Evolutionary conservation across 2,797 vertebrate species (phyloP).

Genomic region (Silurus lanzhouensis): DNA sequence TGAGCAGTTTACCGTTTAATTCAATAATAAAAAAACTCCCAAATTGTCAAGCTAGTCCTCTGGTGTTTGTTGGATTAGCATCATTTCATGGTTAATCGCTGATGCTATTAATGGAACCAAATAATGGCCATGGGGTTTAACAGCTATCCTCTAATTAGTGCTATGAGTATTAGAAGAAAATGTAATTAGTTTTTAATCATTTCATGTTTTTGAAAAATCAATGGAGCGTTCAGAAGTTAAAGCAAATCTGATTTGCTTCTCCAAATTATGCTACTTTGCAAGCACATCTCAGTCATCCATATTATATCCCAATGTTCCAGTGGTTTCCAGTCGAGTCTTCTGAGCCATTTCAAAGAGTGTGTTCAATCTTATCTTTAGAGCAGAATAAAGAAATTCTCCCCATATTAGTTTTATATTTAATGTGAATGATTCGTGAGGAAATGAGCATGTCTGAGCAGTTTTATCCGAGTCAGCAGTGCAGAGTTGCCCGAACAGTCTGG

Average conservation of each 20-base stretch:
- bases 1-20: neutral
- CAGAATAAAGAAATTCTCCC: neutral
- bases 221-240: neutral
- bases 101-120: neutral
- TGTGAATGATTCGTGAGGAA: neutral
- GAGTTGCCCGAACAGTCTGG: neutral
- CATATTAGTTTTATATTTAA: neutral
- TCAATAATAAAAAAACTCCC: neutral
- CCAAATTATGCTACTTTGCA: neutral
- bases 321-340: neutral
- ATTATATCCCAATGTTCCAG: neutral
- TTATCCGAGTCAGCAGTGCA: neutral
- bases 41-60: neutral
- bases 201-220: neutral
- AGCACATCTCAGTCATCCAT: neutral
- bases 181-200: neutral
- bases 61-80: neutral
- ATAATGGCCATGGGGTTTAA: neutral
- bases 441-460: neutral
- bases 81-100: neutral
- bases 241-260: neutral
- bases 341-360: too few species aligned
- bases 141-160: neutral
- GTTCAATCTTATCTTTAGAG: neutral
- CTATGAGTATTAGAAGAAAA: neutral